phyloP scores from a whole-genome alignment of 2,797 vertebrate genomes.

The Lepidocolaptes lacrymiger region DNA sequence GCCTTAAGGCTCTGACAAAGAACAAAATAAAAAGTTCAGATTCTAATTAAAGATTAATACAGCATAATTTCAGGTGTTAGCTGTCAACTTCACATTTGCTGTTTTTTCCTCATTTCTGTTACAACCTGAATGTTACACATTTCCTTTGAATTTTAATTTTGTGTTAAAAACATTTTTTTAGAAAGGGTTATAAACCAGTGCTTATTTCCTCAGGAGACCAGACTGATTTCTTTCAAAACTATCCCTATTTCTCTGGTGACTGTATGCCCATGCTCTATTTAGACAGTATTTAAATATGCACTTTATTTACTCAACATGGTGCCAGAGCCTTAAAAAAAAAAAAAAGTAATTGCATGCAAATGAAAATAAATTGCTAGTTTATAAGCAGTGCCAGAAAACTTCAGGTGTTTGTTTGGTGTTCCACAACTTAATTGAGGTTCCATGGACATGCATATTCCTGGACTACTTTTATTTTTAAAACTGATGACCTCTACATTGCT shows the following conservation, averaged over 20 bases:
- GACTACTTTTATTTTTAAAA: not conserved
- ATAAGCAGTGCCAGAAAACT: not conserved
- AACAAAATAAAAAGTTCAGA: not conserved
- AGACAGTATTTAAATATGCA: slow-evolving; percentile 25
- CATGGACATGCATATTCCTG: not conserved
- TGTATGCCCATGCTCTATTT: not conserved
- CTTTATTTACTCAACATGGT: slow-evolving; percentile 11
- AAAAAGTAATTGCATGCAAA: not conserved
- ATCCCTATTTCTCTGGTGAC: not conserved
- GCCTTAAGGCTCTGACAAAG: not conserved
- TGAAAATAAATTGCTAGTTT: slow-evolving; percentile 11
- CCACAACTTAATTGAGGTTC: not conserved
- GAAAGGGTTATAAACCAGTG: slow-evolving; percentile 25
- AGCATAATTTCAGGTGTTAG: slow-evolving; percentile 6
- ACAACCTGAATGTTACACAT: slow-evolving; percentile 35
- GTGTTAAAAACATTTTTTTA: not conserved
- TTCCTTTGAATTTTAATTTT: slow-evolving; percentile 36
- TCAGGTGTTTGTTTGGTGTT: slow-evolving; percentile 31
- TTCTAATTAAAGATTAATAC: slow-evolving; percentile 11
- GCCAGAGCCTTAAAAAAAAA: not conserved
- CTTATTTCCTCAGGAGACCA: slow-evolving; percentile 45
- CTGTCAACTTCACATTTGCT: not conserved
- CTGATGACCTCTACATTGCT: not conserved
- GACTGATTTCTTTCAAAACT: slow-evolving; percentile 13
- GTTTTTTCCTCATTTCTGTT: slow-evolving; percentile 1